A percentile compares a stretch with the other conserved stretches of the same genome.
Conservation (phyloP, 2,888 invertebrate genomes). For the Cryptocheilus praepositus region DNA sequence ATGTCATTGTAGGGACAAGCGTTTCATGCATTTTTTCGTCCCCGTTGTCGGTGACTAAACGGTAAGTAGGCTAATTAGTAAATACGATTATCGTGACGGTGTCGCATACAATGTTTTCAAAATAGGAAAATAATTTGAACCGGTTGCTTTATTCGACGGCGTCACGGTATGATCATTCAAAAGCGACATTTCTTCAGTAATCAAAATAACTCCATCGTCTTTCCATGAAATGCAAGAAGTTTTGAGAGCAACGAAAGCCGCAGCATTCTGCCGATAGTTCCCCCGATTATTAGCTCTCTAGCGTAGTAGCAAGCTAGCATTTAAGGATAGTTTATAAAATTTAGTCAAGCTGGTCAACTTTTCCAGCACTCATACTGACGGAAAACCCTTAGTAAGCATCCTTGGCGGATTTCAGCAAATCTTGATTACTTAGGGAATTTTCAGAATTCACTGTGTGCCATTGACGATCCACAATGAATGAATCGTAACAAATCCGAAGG, state of each 20-base stretch:
- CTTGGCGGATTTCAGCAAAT: too few species aligned
- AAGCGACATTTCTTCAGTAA: too few species aligned
- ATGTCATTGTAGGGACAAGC: slow-evolving; percentile 12
- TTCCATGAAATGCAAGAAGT: slow-evolving; percentile 37
- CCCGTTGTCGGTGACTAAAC: background rate
- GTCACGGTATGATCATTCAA: background rate
- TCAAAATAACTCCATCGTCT: background rate
- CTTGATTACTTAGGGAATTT: too few species aligned
- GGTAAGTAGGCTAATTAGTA: too few species aligned
- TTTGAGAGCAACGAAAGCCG: slow-evolving; percentile 64
- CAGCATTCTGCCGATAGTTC: slow-evolving; percentile 20
- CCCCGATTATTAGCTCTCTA: slow-evolving; percentile 43
- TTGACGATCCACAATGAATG: too few species aligned
- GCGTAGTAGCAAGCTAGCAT: slow-evolving; percentile 28
- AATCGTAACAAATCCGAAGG: too few species aligned
- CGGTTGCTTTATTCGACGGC: too few species aligned
- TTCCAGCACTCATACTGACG: too few species aligned
- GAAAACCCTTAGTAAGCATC: too few species aligned
- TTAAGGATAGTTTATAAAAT: slow-evolving; percentile 37
- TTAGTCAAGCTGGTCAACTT: slow-evolving; percentile 40
- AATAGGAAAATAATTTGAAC: background rate
- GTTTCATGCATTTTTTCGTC: too few species aligned
- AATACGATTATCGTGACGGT: too few species aligned
- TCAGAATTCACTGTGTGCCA: too few species aligned
- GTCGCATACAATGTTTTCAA: background rate